phyloP scores from a whole-genome alignment of 2,113 vertebrate genomes.

The Cavia porcellus region DNA sequence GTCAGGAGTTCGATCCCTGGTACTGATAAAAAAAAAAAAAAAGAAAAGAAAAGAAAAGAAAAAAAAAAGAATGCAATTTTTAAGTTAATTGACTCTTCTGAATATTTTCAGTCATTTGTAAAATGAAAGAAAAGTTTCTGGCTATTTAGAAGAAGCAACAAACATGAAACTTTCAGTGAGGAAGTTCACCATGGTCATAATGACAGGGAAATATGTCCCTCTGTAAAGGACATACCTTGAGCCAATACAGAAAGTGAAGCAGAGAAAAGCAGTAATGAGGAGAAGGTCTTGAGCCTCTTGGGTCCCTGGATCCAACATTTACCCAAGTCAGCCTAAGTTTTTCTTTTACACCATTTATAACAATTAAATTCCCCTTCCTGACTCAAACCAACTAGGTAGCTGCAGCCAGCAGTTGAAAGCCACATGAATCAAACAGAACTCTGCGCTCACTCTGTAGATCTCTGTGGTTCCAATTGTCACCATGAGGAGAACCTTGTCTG shows the following conservation, averaged over 20 bases:
- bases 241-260: not conserved
- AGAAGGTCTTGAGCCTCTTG: not conserved
- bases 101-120: not conserved
- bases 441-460: too few species aligned
- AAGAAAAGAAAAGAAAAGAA: too few species aligned
- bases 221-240: not conserved
- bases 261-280: not conserved
- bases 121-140: not conserved
- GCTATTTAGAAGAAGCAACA: not conserved
- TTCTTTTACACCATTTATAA: not conserved
- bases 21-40: too few species aligned
- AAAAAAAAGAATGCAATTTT: not conserved
- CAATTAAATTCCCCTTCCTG: not conserved
- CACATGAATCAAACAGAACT: not conserved
- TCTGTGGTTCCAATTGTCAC: not conserved
- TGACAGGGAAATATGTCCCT: not conserved
- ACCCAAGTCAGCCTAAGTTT: not conserved
- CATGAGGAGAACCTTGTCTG: not conserved
- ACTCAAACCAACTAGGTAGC: not conserved
- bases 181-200: not conserved
- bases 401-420: not conserved
- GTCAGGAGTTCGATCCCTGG: too few species aligned
- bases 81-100: not conserved
- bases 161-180: not conserved
- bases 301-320: not conserved